Conservation (phyloP, 2,888 invertebrate genomes). For the Oscheius sp. region DNA sequence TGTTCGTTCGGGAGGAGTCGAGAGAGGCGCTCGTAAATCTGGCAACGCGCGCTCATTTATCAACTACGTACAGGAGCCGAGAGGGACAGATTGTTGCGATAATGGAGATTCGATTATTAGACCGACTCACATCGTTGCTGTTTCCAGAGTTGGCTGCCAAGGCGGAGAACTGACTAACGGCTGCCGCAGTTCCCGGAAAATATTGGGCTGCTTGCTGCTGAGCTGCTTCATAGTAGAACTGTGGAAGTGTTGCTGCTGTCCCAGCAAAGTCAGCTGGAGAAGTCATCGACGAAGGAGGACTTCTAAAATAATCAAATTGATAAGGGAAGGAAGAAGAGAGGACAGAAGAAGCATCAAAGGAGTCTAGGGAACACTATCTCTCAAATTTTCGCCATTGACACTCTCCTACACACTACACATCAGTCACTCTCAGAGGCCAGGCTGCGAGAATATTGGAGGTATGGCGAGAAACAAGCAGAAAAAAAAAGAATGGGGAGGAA, state of each 20-base stretch:
- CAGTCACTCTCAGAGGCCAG: too few relatives aligned
- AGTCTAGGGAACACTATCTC: too few relatives aligned
- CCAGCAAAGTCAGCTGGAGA: constrained; percentile 21
- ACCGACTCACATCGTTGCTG: constrained; percentile 17
- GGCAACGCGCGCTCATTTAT: constrained; percentile 23
- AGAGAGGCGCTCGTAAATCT: constrained; percentile 29
- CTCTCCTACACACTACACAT: too few relatives aligned
- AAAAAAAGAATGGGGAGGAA: background rate
- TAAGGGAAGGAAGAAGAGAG: background rate
- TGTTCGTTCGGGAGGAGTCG: constrained; percentile 12
- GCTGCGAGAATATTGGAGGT: background rate
- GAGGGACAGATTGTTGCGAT: constrained; percentile 21
- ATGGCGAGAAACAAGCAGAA: background rate
- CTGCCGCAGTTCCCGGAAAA: constrained; percentile 22
- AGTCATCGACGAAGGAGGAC: constrained; percentile 28
- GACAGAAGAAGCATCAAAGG: background rate
- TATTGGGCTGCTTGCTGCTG: constrained; percentile 21
- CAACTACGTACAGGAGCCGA: constrained; percentile 27
- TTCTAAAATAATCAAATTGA: background rate
- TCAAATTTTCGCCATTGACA: too few relatives aligned
- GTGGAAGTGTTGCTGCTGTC: constrained; percentile 1
- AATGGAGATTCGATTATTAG: background rate
- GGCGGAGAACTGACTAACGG: background rate
- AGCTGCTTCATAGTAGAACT: constrained; percentile 27
- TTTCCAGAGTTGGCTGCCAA: background rate